Conservation (phyloP, 2,888 invertebrate genomes). For the Nephrotoma appendiculata region DNA sequence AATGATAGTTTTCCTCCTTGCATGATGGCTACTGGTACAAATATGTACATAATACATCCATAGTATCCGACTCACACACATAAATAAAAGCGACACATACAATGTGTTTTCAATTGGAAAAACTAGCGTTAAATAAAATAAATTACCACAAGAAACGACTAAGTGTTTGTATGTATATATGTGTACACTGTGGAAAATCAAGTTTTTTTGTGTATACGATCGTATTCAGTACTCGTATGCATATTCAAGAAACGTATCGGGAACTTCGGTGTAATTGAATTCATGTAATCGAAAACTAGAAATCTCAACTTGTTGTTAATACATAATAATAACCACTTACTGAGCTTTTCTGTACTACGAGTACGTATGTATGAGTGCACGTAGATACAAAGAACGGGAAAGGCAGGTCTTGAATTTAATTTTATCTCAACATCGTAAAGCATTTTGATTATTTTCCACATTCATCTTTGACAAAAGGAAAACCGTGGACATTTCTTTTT, state of each 20-base stretch:
- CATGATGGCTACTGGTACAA: not conserved
- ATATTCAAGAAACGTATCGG: not conserved
- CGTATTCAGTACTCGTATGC: not conserved
- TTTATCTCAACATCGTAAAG: not conserved
- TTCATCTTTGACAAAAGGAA: not conserved
- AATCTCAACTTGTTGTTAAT: not conserved
- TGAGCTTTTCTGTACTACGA: not conserved
- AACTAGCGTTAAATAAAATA: not conserved
- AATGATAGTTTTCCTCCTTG: not conserved
- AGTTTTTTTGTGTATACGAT: not conserved
- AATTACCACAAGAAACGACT: not conserved
- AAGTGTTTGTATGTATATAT: not conserved
- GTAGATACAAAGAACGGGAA: not conserved
- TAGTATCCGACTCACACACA: not conserved
- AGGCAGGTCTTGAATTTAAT: not conserved
- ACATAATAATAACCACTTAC: not conserved
- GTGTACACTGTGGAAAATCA: not conserved
- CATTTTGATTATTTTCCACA: not conserved
- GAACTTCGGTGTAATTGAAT: not conserved
- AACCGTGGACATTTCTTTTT: not conserved
- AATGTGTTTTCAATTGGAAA: not conserved
- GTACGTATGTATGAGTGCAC: not conserved
- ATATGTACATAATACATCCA: not conserved
- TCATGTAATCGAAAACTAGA: not conserved
- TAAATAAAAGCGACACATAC: not conserved